These are phyloP conservation scores for Chiridota heheva DNA, from an alignment of 35 echinoderm and acorn worm genomes.

Conservation along the genomic window DNA sequence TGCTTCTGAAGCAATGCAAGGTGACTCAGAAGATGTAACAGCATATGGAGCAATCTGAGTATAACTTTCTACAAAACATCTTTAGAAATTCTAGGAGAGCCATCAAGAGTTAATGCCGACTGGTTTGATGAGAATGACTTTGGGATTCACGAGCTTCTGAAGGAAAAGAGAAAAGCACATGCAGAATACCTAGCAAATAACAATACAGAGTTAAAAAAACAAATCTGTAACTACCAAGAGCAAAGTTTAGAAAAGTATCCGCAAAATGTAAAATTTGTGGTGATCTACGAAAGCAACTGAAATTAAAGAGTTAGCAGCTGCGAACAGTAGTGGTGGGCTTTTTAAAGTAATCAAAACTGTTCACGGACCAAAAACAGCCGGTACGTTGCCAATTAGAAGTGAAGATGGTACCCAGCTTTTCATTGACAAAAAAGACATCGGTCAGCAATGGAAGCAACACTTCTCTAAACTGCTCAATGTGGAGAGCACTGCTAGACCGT, in stretches of 20 bases:
- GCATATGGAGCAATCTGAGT: conserved; percentile 27
- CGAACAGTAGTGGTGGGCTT: background rate
- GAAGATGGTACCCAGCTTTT: background rate
- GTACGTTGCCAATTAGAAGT: background rate
- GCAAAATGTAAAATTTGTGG: no score
- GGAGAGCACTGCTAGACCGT: background rate
- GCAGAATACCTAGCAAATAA: no score
- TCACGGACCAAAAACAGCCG: background rate
- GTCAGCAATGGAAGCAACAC: background rate
- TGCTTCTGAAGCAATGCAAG: background rate
- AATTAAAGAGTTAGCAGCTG: background rate
- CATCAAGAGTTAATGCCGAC: conserved; percentile 16
- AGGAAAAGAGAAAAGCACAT: conserved; percentile 10
- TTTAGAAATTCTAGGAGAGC: conserved; percentile 15
- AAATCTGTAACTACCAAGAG: no score
- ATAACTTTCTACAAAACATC: conserved; percentile 33
- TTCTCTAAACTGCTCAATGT: background rate
- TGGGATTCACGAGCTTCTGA: conserved; percentile 39
- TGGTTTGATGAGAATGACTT: conserved; percentile 43
- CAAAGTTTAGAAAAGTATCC: no score
- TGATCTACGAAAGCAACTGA: background rate
- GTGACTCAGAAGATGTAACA: conserved; percentile 40
- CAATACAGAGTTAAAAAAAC: no score
- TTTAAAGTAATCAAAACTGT: background rate
- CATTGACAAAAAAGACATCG: background rate